Base-by-base conservation (phyloP, 64 coral and sea anemone genomes). In the Actinia tenebrosa region DNA sequence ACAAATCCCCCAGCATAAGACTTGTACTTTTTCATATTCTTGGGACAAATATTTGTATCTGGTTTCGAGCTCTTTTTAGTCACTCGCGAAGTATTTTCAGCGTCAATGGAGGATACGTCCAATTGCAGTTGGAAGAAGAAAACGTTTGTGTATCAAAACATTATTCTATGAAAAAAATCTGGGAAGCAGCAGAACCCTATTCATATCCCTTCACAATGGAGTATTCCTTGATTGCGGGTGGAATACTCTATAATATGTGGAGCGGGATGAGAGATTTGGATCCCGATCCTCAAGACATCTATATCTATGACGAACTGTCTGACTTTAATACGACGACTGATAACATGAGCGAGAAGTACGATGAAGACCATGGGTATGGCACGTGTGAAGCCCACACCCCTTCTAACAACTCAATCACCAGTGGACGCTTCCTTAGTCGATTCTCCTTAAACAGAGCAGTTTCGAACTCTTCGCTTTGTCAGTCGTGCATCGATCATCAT, bases 1-100 rank as follows among this genome's bases (percentile, higher is more conserved):
- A 99, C 56, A 95, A 99, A 77, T 95, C 93, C 18, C 93, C 93
- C 16, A 99, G 91, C 53, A 99, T 95, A 60, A 85, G 97, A 79
- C 91, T 99, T 15, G 97, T 95, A 69, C 84, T 99, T 64, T 94
- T 95, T 82, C 97, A 99, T 53, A 92, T 99, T 91, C 97, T 99
- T 71, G 93, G 93, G 19, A 99, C 97, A 13, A 99, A 99, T 25
- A 88, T 99, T 60, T 97, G 94, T 64, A 83, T 99, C 16, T 93
- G 93, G 97, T 99, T 99, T 86, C 93, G 97, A 52, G 94, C 94
- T 56, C 91, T 97, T 44, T 97, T 97, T 87, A 97, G 94, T 82
- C 94, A 97, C 55, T 97, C 94, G 15, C 71, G 92, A 71, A 93
- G 91, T 58, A 90, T 97, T 45, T 93, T 97, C 25, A 89, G 88